Evolutionary conservation across 2,888 invertebrate genomes (phyloP), one percentile per base, ranked within the genome.

Genomic region (Caenorhabditis macrosperma): DNA sequence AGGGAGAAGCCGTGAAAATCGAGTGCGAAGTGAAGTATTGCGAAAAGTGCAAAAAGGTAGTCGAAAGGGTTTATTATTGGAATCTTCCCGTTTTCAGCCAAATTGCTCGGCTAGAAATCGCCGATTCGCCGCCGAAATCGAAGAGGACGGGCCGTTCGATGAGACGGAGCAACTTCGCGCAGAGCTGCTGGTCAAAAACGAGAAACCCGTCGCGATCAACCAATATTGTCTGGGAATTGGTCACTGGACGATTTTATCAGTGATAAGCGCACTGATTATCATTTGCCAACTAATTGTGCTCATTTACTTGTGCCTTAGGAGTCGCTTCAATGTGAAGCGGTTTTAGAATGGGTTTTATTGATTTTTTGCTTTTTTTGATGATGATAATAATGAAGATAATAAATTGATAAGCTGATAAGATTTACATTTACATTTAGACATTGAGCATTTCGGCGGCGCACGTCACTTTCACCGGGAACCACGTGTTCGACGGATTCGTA

Each of bases 391-490:
- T n/a, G n/a, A n/a, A n/a, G n/a, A n/a, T n/a, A n/a, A n/a, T n/a
- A n/a, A n/a, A n/a, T n/a, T n/a, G n/a, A 12, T 64, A 28, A 55
- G 44, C 44, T 44, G 44, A 7, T 7, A 33, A 7, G 10, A 5
- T 33, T 33, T 33, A 33, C 5, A 33, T 7, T 5, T 33, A 33
- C 33, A 33, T 24, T 60, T 52, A 71, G n/a, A 61, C 55, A 38
- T 59, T 75, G 2, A 78, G 26, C 10, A 78, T 35, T 6, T 78
- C 78, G 5, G 63, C 67, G 0, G 78, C 41, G 26, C 78, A 82
- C 22, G 71, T 76, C 5, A 87, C 66, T 69, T 88, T 88, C 17
- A 85, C 81, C 15, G 86, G 81, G 33, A 88, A 78, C 88, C 87
- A 88, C 12, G 83, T 82, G 20, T 78, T 74, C 26, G 81, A 74